phyloP scores from a whole-genome alignment of 2,888 invertebrate species.

The Nemotelus nigrinus region DNA sequence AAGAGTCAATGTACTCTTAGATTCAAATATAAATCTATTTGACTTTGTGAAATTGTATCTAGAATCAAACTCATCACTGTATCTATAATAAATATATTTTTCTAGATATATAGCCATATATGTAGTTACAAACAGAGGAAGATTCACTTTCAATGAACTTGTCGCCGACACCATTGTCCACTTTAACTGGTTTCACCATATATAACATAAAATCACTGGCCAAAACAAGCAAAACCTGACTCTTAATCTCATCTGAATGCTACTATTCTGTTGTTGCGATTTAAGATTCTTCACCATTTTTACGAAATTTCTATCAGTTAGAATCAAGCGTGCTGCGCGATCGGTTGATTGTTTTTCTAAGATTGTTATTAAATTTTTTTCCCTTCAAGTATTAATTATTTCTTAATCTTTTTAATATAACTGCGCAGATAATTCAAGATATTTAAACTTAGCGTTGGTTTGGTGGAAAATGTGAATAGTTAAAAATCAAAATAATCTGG shows the following conservation, averaged over 20 bases:
- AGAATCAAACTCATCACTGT: too few species aligned
- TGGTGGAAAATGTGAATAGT: too few species aligned
- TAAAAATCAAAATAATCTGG: too few species aligned
- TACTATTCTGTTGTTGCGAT: background rate
- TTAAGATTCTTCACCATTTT: constrained; percentile 21
- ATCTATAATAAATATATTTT: too few species aligned
- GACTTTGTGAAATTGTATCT: too few species aligned
- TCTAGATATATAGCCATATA: too few species aligned
- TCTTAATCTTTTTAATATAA: too few species aligned
- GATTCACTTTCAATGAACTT: constrained; percentile 41
- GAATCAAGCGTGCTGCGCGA: constrained; percentile 12
- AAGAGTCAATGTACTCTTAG: too few species aligned
- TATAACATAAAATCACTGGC: background rate
- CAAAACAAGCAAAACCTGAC: constrained; percentile 9
- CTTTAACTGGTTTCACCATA: constrained; percentile 24
- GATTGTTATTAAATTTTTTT: background rate
- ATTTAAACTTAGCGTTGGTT: too few species aligned
- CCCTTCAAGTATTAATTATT: too few species aligned
- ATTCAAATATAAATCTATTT: too few species aligned
- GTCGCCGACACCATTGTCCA: constrained; percentile 2
- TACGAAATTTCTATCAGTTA: constrained; percentile 27
- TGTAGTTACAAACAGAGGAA: background rate
- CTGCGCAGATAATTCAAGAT: too few species aligned
- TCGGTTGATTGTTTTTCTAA: background rate
- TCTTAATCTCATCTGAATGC: constrained; percentile 29